Evolutionary conservation across 1,140 invertebrate genomes (phyloP), one percentile per base, ranked within the genome.

Genomic region (Zelostemma sp.): DNA sequence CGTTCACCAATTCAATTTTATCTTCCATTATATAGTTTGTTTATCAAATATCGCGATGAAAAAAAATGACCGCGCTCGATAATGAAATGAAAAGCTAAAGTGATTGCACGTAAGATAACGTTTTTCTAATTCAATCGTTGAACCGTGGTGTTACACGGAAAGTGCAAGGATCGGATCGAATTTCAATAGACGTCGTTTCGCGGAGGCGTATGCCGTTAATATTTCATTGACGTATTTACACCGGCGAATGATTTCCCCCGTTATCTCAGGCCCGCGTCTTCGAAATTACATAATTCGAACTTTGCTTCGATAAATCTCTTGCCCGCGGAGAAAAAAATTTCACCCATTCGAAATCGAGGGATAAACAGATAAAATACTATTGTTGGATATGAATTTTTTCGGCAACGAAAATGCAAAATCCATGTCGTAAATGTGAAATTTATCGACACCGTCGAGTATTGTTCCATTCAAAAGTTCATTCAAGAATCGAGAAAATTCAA

Each of bases 111-210:
- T 28, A 56, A 57, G 58, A 57, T 61, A 68, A 46, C n/a, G n/a
- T 58, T 38, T 54, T 68, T 47, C 50, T 56, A 35, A 60, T 40
- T 28, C 41, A 57, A 54, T 28, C 64, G 53, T 28, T n/a, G 64
- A 68, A 53, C 57, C 58, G 55, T 50, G 59, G 59, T 59, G 66
- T 69, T 69, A 56, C 46, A 69, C 64, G 46, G 59, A 69, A 69
- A 64, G 66, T 64, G 66, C 66, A 69, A 69, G 66, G 66, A 69
- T 68, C 66, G 50, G 59, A 68, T 69, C 66, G 58, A 64, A 69
- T 69, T 69, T 69, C 66, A 63, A 69, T 69, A 63, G 60, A 63
- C 50, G 21, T 69, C 51, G 54, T 55, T 63, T 40, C 43, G 67
- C 60, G 60, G 51, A 68, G 59, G 60, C 66, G 66, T 63, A 60